Percentiles rank a stretch among this genome's conserved stretches.
Evolutionary conservation across 1,140 invertebrate genomes (phyloP).

Genomic region (Orchesella cincta): DNA sequence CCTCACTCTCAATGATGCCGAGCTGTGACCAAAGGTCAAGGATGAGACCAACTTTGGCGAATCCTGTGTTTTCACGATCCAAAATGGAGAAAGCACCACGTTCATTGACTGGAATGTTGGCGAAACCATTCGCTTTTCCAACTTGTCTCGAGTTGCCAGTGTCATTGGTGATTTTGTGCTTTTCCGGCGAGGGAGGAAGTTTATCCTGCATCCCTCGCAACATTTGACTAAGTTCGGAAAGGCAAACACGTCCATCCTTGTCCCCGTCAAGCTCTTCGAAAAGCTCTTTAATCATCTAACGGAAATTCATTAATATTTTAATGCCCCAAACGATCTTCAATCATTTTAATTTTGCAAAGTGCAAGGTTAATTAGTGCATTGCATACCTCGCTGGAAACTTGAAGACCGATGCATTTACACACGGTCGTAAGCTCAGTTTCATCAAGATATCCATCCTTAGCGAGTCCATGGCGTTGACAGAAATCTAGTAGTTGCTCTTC

Average conservation of each 20-base stretch:
- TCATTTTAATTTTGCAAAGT: conserved; percentile 12
- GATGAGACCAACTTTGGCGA: conserved; percentile 35
- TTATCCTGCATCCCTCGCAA: conserved; percentile 41
- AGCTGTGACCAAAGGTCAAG: conserved; percentile 44
- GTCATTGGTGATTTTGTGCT: not conserved
- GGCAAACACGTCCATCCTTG: conserved; percentile 66
- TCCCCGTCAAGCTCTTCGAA: conserved; percentile 69
- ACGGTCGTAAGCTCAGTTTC: conserved; percentile 63
- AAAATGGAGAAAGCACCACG: conserved; percentile 28
- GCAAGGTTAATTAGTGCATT: not conserved
- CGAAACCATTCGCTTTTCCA: not conserved
- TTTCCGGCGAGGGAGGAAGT: conserved; percentile 39
- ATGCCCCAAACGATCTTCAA: not conserved
- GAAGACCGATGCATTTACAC: conserved; percentile 67
- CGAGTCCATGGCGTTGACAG: conserved; percentile 65
- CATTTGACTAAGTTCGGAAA: conserved; percentile 64
- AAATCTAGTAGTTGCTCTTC: conserved; percentile 61
- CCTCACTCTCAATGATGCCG: conserved; percentile 33
- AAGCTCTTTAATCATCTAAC: conserved; percentile 64
- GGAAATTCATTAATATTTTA: conserved; percentile 31
- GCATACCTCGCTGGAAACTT: conserved; percentile 62
- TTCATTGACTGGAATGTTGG: conserved; percentile 3
- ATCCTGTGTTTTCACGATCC: conserved; percentile 1
- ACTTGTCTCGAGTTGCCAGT: not conserved
- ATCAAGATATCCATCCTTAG: conserved; percentile 64